Percentiles rank a stretch among this genome's conserved stretches.
These are phyloP conservation scores for Drosophila ficusphila DNA, from an alignment of 1,140 invertebrate genomes.

Conservation along the genomic window DNA sequence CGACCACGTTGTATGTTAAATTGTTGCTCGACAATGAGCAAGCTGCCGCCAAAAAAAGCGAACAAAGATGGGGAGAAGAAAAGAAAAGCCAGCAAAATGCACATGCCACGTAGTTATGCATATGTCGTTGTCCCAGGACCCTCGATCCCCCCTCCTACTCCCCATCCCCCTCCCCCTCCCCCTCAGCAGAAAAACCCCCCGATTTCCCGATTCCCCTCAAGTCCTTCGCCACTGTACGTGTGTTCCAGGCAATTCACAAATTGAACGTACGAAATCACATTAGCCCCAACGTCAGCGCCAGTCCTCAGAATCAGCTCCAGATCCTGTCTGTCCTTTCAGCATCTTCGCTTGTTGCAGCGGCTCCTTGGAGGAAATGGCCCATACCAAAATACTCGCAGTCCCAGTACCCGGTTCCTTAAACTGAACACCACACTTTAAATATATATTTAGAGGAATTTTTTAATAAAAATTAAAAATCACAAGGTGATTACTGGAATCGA, in stretches of 20 bases:
- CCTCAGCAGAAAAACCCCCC: too few relatives aligned
- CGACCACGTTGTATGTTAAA: slow-evolving; percentile 68
- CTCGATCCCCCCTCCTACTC: background rate
- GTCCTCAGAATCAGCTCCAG: slow-evolving; percentile 8
- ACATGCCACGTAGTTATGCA: slow-evolving; percentile 78
- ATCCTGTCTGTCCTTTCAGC: slow-evolving; percentile 40
- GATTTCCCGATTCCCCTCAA: background rate
- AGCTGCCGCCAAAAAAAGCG: slow-evolving; percentile 47
- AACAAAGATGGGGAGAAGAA: slow-evolving; percentile 4
- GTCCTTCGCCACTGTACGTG: slow-evolving; percentile 22
- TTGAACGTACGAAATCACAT: slow-evolving; percentile 80
- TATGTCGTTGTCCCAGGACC: slow-evolving; percentile 51
- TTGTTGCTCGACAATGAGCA: slow-evolving; percentile 78
- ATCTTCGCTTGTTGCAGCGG: slow-evolving; percentile 69
- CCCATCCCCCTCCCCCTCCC: too few relatives aligned
- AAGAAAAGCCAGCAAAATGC: slow-evolving; percentile 58
- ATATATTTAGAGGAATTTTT: background rate
- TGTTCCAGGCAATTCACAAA: slow-evolving; percentile 74
- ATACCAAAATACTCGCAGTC: slow-evolving; percentile 17
- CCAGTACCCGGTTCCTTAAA: slow-evolving; percentile 5
- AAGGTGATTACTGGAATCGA: too few relatives aligned
- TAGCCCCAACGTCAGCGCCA: slow-evolving; percentile 57
- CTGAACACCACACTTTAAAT: slow-evolving; percentile 3
- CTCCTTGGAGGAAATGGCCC: slow-evolving; percentile 35
- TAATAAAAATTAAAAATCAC: too few relatives aligned